Percentiles rank a stretch among this genome's conserved stretches.
Evolutionary conservation across 2,113 vertebrate genomes (phyloP).

Genomic region (Aplodontia rufa): DNA sequence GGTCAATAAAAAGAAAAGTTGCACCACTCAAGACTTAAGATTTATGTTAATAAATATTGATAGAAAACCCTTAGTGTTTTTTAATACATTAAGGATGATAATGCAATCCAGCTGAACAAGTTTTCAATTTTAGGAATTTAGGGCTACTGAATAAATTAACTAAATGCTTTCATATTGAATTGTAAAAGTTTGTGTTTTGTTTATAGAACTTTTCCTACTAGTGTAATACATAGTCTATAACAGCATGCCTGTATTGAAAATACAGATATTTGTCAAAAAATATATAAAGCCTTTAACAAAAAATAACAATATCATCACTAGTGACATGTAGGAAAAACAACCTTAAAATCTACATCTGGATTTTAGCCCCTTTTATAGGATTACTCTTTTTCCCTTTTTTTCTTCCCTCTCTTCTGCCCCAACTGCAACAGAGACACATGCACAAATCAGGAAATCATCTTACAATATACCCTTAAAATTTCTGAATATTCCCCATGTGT

Average conservation of each 20-base stretch:
- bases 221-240: neutral
- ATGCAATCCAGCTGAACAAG: neutral
- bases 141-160: slow-evolving; percentile 21
- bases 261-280: neutral
- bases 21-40: slow-evolving; percentile 18
- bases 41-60: neutral
- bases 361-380: slow-evolving; percentile 19
- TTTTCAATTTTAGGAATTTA: slow-evolving; percentile 17
- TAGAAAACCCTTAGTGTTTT: neutral
- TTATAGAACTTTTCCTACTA: slow-evolving; percentile 20
- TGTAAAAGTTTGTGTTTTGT: neutral
- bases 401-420: neutral
- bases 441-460: slow-evolving; percentile 68
- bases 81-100: neutral
- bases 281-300: neutral
- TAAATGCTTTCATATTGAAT: neutral
- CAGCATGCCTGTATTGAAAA: neutral
- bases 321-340: neutral
- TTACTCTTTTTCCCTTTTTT: slow-evolving; percentile 37
- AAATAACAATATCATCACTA: neutral
- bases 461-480: slow-evolving; percentile 71
- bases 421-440: slow-evolving; percentile 33
- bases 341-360: slow-evolving; percentile 40
- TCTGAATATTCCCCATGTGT: slow-evolving; percentile 76
- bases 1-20: slow-evolving; percentile 12